Evolutionary conservation across 1,140 invertebrate species (phyloP).

Genomic region (Chrysopa pallens): DNA sequence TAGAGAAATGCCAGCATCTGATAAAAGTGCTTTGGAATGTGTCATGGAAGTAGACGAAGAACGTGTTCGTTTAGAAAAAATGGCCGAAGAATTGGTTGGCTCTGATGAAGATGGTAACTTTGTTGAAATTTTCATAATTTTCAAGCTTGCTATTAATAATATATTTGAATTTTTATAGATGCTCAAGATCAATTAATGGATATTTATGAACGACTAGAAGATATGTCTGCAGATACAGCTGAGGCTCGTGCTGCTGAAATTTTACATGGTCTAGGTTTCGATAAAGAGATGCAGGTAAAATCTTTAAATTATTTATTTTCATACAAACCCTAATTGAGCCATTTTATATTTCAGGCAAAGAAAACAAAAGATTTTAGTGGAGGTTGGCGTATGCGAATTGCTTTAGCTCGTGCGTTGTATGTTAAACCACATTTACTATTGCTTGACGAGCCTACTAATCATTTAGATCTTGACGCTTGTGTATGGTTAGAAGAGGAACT

Average conservation of each 20-base stretch:
- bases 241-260: constrained; percentile 87
- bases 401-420: constrained; percentile 83
- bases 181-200: constrained; percentile 93
- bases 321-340: no score
- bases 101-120: constrained; percentile 63
- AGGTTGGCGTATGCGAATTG: constrained; percentile 99
- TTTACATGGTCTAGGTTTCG: constrained; percentile 92
- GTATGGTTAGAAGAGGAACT: constrained; percentile 99
- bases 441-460: constrained; percentile 95
- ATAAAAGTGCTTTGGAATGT: constrained; percentile 81
- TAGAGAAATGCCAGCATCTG: constrained; percentile 89
- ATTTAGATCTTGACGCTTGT: constrained; percentile 96
- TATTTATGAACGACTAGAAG: constrained; percentile 93
- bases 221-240: constrained; percentile 89
- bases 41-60: constrained; percentile 99
- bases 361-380: constrained; percentile 85
- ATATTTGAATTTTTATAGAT: constrained; percentile 30
- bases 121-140: constrained; percentile 1
- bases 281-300: constrained; percentile 73
- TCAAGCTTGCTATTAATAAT: background rate
- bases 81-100: constrained; percentile 78
- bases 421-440: constrained; percentile 87
- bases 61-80: constrained; percentile 72
- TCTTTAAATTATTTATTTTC: no score
- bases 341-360: constrained; percentile 19